Percentiles rank a stretch among this genome's conserved stretches.
Conservation (phyloP, 2,888 invertebrate genomes). For the Lissocephala sabroskyi region DNA sequence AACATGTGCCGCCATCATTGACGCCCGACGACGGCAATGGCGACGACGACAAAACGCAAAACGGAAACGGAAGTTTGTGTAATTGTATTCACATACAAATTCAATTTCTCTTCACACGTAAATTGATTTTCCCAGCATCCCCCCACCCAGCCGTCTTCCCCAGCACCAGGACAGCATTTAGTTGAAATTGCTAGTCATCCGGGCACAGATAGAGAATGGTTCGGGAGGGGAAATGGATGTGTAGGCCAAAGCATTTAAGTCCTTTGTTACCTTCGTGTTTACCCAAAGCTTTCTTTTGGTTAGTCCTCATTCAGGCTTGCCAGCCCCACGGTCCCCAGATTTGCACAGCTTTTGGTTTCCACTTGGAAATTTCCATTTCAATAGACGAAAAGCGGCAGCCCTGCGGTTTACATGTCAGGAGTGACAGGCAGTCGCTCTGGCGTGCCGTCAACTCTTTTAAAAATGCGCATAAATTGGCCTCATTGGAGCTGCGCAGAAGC, state of each 20-base stretch:
- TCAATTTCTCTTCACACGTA: slow-evolving; percentile 53
- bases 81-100: slow-evolving; percentile 65
- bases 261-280: no score
- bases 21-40: slow-evolving; percentile 10
- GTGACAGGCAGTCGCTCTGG: no score
- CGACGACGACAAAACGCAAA: slow-evolving; percentile 13
- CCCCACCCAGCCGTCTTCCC: no score
- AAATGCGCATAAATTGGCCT: slow-evolving; percentile 21
- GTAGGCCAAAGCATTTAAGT: no score
- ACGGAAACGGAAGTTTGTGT: slow-evolving; percentile 55
- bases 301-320: no score
- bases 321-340: no score
- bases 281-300: no score
- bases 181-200: neutral
- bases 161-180: slow-evolving; percentile 7
- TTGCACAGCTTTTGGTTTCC: neutral
- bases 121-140: slow-evolving; percentile 57
- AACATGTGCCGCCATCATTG: neutral
- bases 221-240: no score
- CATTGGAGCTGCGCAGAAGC: slow-evolving; percentile 17
- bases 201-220: no score
- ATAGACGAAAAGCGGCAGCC: slow-evolving; percentile 3
- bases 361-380: no score
- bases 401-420: neutral
- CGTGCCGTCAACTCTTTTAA: slow-evolving; percentile 19